Percentiles rank a stretch among this genome's conserved stretches.
Evolutionary conservation across 2,113 vertebrate genomes (phyloP).

Genomic region (Hemiscyllium ocellatum): DNA sequence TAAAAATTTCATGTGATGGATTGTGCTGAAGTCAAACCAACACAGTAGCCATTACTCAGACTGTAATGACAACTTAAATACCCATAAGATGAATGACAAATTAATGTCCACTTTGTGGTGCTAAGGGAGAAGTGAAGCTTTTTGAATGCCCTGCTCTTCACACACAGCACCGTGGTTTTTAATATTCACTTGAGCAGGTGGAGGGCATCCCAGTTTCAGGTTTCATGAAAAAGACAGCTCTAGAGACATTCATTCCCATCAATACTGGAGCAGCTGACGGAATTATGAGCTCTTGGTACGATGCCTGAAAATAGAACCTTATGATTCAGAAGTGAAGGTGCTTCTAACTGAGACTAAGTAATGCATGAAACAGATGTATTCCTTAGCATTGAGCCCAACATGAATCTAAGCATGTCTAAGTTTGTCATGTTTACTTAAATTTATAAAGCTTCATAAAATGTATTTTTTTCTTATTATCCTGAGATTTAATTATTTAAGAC

Average conservation of each 20-base stretch:
- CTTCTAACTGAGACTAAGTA: background rate
- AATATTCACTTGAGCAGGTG: background rate
- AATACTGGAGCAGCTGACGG: background rate
- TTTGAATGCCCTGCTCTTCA: background rate
- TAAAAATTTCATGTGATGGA: background rate
- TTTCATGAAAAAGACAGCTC: background rate
- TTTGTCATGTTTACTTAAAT: background rate
- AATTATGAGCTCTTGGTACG: background rate
- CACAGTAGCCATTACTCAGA: background rate
- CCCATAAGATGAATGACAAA: background rate
- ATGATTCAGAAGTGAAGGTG: background rate
- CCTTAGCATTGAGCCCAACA: background rate
- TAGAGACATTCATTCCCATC: background rate
- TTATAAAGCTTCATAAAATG: background rate
- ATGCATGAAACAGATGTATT: background rate
- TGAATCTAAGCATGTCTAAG: background rate
- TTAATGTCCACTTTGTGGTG: background rate
- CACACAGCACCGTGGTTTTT: background rate
- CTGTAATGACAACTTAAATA: background rate
- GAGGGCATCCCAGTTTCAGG: background rate
- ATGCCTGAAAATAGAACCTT: background rate
- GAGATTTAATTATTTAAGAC: too few relatives aligned
- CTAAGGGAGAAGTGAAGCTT: background rate
- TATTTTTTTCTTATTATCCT: background rate
- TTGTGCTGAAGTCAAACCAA: background rate